A percentile compares a stretch with the other conserved stretches of the same genome.
Conservation (phyloP, 2,888 invertebrate species). For the Gryllus longicercus region DNA sequence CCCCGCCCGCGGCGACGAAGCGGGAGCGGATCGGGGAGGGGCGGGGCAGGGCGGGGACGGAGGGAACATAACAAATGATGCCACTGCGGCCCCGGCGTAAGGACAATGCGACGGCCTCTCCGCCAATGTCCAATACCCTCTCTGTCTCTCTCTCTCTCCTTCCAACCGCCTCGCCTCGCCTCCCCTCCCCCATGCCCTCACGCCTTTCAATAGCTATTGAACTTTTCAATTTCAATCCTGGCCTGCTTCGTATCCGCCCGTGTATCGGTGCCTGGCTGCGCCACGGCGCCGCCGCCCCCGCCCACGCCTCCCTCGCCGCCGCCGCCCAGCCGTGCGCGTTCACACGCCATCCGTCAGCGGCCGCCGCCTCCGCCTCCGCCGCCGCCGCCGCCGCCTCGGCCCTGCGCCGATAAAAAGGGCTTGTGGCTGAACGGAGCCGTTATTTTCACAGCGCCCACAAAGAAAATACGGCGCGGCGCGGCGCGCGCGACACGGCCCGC, state of each 20-base stretch:
- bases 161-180: neutral
- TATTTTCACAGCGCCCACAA: neutral
- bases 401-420: neutral
- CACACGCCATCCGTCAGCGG: slow-evolving; percentile 10
- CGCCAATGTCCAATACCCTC: neutral
- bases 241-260: neutral
- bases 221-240: slow-evolving; percentile 6
- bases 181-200: neutral
- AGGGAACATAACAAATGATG: neutral
- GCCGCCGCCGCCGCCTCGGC: neutral
- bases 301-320: neutral
- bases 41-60: no score
- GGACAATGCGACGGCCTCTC: neutral
- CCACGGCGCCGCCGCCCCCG: neutral
- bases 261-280: slow-evolving; percentile 10
- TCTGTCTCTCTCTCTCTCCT: neutral
- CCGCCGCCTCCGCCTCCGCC: neutral
- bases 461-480: neutral
- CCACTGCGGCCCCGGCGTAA: neutral
- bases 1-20: no score
- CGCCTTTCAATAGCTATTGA: slow-evolving; percentile 8
- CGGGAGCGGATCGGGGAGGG: no score
- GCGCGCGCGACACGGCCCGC: no score
- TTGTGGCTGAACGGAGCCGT: neutral
- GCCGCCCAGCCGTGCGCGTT: neutral